These are phyloP conservation scores for Cistogaster globosa DNA, from an alignment of 2,888 invertebrate genomes.

Conservation along the genomic window DNA sequence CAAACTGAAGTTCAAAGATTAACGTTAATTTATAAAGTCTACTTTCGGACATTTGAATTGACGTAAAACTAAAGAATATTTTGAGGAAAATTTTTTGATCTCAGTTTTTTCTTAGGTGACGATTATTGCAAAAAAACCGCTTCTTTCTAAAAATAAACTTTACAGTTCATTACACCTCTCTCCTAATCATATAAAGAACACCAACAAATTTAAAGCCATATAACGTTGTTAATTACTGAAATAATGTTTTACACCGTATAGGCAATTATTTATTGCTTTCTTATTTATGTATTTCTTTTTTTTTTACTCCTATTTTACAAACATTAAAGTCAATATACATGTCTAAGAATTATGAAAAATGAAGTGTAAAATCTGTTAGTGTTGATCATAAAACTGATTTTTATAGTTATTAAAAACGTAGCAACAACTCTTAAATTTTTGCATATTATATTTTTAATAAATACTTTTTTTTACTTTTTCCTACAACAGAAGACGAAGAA, in stretches of 20 bases:
- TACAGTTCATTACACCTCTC: too few relatives aligned
- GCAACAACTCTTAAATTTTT: conserved; percentile 49
- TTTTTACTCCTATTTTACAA: neutral
- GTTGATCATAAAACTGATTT: conserved; percentile 65
- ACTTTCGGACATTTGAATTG: neutral
- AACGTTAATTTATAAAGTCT: neutral
- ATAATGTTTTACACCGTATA: conserved; percentile 44
- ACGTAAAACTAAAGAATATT: neutral
- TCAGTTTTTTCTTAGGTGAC: too few relatives aligned
- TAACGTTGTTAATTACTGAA: conserved; percentile 40
- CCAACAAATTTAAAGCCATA: too few relatives aligned
- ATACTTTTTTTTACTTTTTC: conserved; percentile 15
- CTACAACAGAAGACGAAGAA: conserved; percentile 23
- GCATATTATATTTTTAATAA: conserved; percentile 55
- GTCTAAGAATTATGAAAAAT: conserved; percentile 65
- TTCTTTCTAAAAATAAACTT: neutral
- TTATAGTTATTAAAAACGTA: conserved; percentile 65
- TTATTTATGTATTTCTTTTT: conserved; percentile 11
- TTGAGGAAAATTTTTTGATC: neutral
- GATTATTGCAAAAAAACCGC: too few relatives aligned
- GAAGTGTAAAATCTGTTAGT: conserved; percentile 70
- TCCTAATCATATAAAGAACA: too few relatives aligned
- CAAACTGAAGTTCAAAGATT: conserved; percentile 21
- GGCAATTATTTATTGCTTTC: conserved; percentile 39
- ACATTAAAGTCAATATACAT: conserved; percentile 18